Base-by-base conservation (phyloP, 2,113 vertebrate genomes). In the Orthonyx spaldingii region DNA sequence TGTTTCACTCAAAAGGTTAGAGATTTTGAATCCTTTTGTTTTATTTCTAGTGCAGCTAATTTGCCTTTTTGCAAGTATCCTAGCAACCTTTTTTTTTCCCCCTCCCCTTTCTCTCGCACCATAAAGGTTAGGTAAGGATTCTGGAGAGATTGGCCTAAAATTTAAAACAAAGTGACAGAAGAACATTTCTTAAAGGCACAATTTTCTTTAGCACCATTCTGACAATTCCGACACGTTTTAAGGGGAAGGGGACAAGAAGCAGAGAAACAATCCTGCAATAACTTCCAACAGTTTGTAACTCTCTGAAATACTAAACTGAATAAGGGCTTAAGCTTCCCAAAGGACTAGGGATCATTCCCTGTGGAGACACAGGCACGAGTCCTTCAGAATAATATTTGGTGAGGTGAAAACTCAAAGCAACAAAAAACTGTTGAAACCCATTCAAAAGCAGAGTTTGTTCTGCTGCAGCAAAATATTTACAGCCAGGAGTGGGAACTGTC, bases 61-160 rank as follows among this genome's bases (percentile, higher is more conserved):
- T 96, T 96, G 96, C 87, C 87, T 96, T 95, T 97, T 95, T 94
- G 61, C 71, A 92, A 80, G 97, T 97, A 96, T 96, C 97, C 92
- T 97, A 97, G 97, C 97, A 97, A 97, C 96, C 41, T 87, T 72
- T 61, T 66, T 59, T 68, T 32, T 3, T 3, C 3, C 3, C 3
- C 21, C 32, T 49, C 19, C 7, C 9, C 32, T 79, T 93, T 75
- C 83, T 90, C 74, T 56, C 84, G 59, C 90, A 93, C 89, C 8
- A 2, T 93, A 95, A 96, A 97, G 91, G 94, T 96, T 96, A 94
- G 94, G 94, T 96, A 42, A 95, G 95, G 96, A 97, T 97, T 88
- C 94, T 78, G 52, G 35, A 83, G 61, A 93, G 57, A 79, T 15
- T 92, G 61, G 80, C 59, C 92, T 93, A 86, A 97, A 93, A 88